Evolutionary conservation across 2,888 invertebrate genomes (phyloP).

Genomic region (Frankliniella intonsa): DNA sequence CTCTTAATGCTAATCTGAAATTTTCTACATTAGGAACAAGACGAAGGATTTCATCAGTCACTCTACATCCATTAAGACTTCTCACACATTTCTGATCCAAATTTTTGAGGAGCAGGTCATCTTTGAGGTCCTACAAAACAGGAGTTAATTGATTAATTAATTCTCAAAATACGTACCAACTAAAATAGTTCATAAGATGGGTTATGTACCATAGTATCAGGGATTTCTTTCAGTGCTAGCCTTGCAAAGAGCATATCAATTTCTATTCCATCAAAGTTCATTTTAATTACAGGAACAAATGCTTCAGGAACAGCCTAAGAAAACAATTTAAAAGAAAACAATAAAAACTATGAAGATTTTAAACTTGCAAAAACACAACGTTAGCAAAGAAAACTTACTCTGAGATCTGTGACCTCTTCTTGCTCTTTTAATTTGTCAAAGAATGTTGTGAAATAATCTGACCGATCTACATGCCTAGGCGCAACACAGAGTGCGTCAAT

Average conservation of each 20-base stretch:
- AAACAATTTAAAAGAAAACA: slow-evolving; percentile 31
- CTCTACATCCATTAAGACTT: slow-evolving; percentile 95
- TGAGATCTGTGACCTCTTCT: slow-evolving; percentile 75
- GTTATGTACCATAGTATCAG: slow-evolving; percentile 59
- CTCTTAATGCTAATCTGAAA: slow-evolving; percentile 86
- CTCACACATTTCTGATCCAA: slow-evolving; percentile 94
- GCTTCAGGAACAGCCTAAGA: slow-evolving; percentile 93
- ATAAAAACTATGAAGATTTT: slow-evolving; percentile 2
- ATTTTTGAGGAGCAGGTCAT: slow-evolving; percentile 88
- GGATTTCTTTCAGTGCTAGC: slow-evolving; percentile 90
- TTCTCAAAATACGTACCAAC: slow-evolving; percentile 17
- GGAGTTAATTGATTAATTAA: slow-evolving; percentile 25
- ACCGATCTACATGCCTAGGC: slow-evolving; percentile 88
- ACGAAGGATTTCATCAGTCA: slow-evolving; percentile 95
- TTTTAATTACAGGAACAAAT: slow-evolving; percentile 98
- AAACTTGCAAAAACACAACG: slow-evolving; percentile 28
- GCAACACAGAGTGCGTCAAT: slow-evolving; percentile 98
- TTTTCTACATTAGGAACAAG: slow-evolving; percentile 92
- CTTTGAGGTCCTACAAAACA: slow-evolving; percentile 68
- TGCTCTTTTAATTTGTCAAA: slow-evolving; percentile 83
- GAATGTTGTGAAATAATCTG: slow-evolving; percentile 95
- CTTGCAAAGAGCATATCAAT: slow-evolving; percentile 97
- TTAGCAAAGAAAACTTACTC: slow-evolving; percentile 51
- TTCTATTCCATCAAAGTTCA: slow-evolving; percentile 98
- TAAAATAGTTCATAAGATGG: neutral